Percentiles rank a stretch among this genome's conserved stretches.
Conservation (phyloP, 2,888 invertebrate genomes). For the Bugula neritina region DNA sequence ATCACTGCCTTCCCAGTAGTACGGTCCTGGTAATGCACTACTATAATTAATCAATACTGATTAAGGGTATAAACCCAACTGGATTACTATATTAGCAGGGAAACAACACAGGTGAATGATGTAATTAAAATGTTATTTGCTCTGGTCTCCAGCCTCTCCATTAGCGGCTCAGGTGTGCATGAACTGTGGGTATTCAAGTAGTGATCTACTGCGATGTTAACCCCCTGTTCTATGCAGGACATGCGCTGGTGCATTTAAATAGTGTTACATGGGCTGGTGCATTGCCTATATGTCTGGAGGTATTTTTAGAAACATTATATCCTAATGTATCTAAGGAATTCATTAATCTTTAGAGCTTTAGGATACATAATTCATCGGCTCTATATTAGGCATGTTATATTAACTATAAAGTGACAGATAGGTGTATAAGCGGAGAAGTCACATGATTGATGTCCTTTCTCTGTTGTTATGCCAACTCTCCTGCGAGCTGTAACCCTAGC, state of each 20-base stretch:
- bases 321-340: neutral
- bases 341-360: constrained; percentile 26
- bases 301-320: neutral
- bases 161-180: too few species aligned
- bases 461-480: constrained; percentile 16
- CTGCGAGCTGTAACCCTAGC: constrained; percentile 18
- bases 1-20: too few species aligned
- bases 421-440: constrained; percentile 18
- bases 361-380: constrained; percentile 24
- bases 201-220: too few species aligned
- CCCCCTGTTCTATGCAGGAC: too few species aligned
- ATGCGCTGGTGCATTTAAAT: too few species aligned
- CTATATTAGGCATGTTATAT: constrained; percentile 26
- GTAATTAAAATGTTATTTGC: constrained; percentile 5
- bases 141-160: neutral
- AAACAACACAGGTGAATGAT: constrained; percentile 10
- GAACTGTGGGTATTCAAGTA: too few species aligned
- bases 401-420: neutral
- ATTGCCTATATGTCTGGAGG: neutral
- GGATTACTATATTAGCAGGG: constrained; percentile 13
- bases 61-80: constrained; percentile 7
- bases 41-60: constrained; percentile 17
- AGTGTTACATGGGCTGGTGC: neutral
- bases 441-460: constrained; percentile 15
- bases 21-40: neutral